Conservation (phyloP, 2,888 invertebrate genomes). For the Dioctria rufipes region DNA sequence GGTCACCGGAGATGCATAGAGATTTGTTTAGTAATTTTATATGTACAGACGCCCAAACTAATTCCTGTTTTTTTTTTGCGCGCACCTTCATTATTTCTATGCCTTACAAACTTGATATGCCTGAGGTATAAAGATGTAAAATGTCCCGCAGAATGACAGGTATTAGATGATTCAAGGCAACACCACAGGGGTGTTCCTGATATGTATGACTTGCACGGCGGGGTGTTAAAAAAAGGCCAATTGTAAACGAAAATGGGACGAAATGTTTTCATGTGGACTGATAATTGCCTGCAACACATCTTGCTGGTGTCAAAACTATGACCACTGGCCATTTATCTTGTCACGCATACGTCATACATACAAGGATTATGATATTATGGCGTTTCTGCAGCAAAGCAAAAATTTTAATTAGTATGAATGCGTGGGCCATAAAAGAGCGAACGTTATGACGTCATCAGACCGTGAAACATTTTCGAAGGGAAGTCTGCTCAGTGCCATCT, state of each 20-base stretch:
- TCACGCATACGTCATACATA: neutral
- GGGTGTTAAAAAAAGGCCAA: conserved; percentile 23
- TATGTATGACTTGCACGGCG: neutral
- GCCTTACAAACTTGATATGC: too few species aligned
- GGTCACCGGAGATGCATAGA: too few species aligned
- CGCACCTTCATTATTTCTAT: too few species aligned
- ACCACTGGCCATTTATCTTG: conserved; percentile 43
- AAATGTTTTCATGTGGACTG: conserved; percentile 28
- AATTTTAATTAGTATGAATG: conserved; percentile 30
- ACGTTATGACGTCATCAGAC: too few species aligned
- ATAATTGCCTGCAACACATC: conserved; percentile 35
- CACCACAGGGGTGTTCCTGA: conserved; percentile 40
- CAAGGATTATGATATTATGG: conserved; percentile 34
- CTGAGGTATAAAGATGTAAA: conserved; percentile 12
- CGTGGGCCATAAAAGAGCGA: neutral
- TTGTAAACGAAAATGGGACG: conserved; percentile 23
- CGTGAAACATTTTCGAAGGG: too few species aligned
- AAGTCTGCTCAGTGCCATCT: too few species aligned
- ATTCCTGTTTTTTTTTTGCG: too few species aligned
- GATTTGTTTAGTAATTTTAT: too few species aligned
- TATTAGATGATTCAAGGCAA: conserved; percentile 3
- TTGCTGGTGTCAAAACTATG: conserved; percentile 32
- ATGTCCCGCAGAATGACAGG: conserved; percentile 25
- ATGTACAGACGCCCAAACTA: too few species aligned
- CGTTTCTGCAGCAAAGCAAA: conserved; percentile 22